Evolutionary conservation across 64 coral and sea anemone species (phyloP).

Genomic region (Hydrozoanthus tunicans): DNA sequence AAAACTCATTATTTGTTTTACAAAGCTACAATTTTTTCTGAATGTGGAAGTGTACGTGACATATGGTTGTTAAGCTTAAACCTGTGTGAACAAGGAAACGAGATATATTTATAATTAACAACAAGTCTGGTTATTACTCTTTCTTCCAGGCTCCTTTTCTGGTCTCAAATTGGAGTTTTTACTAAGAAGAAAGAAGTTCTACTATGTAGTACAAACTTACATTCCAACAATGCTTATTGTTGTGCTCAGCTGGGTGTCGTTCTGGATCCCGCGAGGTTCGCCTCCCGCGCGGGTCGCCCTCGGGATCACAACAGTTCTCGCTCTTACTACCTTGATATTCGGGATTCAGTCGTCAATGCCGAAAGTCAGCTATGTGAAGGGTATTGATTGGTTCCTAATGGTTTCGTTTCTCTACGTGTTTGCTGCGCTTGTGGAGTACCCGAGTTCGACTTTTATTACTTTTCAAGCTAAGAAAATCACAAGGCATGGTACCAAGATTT

Average conservation of each 20-base stretch:
- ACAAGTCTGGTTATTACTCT: neutral
- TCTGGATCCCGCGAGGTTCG: conserved; percentile 93
- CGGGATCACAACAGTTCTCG: conserved; percentile 95
- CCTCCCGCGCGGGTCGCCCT: conserved; percentile 91
- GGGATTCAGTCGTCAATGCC: conserved; percentile 93
- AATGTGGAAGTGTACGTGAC: too few species aligned
- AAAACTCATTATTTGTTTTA: too few species aligned
- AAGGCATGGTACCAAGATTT: conserved; percentile 69
- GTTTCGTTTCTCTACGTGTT: conserved; percentile 91
- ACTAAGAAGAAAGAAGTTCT: conserved; percentile 89
- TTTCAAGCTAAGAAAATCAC: conserved; percentile 90
- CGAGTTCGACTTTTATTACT: conserved; percentile 90
- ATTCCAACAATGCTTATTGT: conserved; percentile 94
- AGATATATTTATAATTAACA: too few species aligned
- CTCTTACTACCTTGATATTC: conserved; percentile 89
- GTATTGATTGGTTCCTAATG: conserved; percentile 90
- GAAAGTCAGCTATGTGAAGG: conserved; percentile 89
- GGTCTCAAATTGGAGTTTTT: conserved; percentile 65
- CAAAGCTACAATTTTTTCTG: too few species aligned
- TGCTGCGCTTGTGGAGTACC: conserved; percentile 83
- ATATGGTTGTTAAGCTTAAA: too few species aligned
- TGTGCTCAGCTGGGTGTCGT: conserved; percentile 90
- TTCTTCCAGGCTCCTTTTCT: conserved; percentile 65
- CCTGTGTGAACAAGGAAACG: too few species aligned
- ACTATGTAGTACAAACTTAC: conserved; percentile 91